phyloP scores from a whole-genome alignment of 2,113 vertebrate species.

The Oreochromis spilurus region DNA sequence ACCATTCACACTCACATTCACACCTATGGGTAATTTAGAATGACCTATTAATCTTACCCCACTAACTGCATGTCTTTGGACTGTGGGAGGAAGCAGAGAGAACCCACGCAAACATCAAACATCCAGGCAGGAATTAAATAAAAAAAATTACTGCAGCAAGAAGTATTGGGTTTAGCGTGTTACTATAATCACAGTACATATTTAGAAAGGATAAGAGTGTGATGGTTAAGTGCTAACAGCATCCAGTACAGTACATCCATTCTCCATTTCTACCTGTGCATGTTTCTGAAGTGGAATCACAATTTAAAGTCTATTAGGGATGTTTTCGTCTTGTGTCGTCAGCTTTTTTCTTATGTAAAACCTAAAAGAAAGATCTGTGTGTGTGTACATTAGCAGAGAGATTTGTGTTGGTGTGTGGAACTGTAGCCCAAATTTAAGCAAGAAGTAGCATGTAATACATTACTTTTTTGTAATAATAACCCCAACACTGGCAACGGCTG shows the following conservation, averaged over 20 bases:
- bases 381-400: background rate
- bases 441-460: background rate
- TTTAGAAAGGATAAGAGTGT: background rate
- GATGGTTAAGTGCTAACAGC: rapidly evolving
- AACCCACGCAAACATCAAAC: background rate
- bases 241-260: background rate
- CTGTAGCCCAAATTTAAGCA: background rate
- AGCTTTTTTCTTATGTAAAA: background rate
- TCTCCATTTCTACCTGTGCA: background rate
- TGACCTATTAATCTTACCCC: background rate
- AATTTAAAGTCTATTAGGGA: background rate
- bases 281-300: background rate
- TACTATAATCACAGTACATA: background rate
- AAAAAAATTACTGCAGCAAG: background rate
- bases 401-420: background rate
- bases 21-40: background rate
- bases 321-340: background rate
- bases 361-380: background rate
- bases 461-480: background rate
- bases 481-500: background rate
- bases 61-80: background rate
- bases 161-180: rapidly evolving
- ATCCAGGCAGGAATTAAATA: background rate
- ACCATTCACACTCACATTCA: background rate
- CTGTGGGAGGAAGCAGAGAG: background rate